phyloP scores from a whole-genome alignment of 2,797 vertebrate genomes.

The Phoeniculus purpureus region DNA sequence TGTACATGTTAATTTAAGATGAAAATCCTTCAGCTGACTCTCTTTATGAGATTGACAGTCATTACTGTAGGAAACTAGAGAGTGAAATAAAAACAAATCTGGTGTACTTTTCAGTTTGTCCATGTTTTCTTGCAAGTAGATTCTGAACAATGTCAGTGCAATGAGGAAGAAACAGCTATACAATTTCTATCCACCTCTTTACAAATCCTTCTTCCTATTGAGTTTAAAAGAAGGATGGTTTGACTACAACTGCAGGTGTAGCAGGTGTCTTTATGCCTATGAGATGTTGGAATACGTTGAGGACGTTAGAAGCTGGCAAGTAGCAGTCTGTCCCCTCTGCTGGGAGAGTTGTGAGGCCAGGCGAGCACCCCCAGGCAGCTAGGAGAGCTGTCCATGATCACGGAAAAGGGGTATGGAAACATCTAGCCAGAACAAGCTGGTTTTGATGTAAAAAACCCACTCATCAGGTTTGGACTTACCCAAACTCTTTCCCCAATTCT shows the following conservation, averaged over 20 bases:
- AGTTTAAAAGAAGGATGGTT: neutral
- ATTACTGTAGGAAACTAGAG: neutral
- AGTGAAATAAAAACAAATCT: neutral
- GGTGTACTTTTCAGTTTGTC: neutral
- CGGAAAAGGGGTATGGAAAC: neutral
- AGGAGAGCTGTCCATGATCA: neutral
- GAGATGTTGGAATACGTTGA: neutral
- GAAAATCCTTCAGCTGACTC: accelerated
- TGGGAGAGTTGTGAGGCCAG: neutral
- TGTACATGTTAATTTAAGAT: neutral
- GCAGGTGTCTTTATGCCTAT: neutral
- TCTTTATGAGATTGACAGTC: neutral
- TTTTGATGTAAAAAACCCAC: neutral
- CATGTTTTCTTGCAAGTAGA: neutral
- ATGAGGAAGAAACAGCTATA: neutral
- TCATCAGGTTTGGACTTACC: neutral
- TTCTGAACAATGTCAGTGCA: neutral
- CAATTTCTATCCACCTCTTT: neutral
- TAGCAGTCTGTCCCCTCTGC: neutral
- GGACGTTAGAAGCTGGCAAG: neutral
- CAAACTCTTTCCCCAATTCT: neutral
- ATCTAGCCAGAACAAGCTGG: neutral
- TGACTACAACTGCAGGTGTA: neutral
- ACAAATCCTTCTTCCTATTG: neutral
- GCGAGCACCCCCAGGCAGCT: neutral